phyloP scores from a whole-genome alignment of 1,140 invertebrate species.

The Caerostris darwini region DNA sequence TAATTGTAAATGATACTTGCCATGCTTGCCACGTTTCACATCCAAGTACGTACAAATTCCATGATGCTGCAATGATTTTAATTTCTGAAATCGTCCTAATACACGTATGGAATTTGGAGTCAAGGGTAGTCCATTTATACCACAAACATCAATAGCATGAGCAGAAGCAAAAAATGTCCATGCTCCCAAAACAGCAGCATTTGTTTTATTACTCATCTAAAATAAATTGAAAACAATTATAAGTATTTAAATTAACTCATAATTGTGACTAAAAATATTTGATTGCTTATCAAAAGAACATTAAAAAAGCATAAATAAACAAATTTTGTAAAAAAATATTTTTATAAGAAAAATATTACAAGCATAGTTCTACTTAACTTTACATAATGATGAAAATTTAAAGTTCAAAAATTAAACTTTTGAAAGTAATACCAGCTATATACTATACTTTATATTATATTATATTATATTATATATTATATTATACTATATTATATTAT shows the following conservation, averaged over 20 bases:
- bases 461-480: no score
- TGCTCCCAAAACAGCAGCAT: slow-evolving; percentile 60
- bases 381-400: no score
- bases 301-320: no score
- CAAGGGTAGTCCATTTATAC: slow-evolving; percentile 95
- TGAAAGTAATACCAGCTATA: no score
- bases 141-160: slow-evolving; percentile 92
- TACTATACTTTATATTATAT: no score
- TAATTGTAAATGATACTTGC: slow-evolving; percentile 83
- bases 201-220: slow-evolving; percentile 57
- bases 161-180: slow-evolving; percentile 78
- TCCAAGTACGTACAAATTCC: slow-evolving; percentile 95
- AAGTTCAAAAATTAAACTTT: no score
- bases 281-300: no score
- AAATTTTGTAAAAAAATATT: no score
- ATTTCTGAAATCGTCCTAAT: slow-evolving; percentile 91
- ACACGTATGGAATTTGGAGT: slow-evolving; percentile 98
- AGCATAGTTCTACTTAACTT: no score
- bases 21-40: slow-evolving; percentile 95
- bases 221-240: neutral
- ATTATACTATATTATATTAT: no score
- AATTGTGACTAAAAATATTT: no score
- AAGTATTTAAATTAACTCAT: neutral
- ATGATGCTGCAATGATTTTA: slow-evolving; percentile 90
- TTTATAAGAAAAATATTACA: no score